A percentile compares a stretch with the other conserved stretches of the same genome.
phyloP scores from a whole-genome alignment of 2,797 vertebrate species.

The Poliocrania exsul region DNA sequence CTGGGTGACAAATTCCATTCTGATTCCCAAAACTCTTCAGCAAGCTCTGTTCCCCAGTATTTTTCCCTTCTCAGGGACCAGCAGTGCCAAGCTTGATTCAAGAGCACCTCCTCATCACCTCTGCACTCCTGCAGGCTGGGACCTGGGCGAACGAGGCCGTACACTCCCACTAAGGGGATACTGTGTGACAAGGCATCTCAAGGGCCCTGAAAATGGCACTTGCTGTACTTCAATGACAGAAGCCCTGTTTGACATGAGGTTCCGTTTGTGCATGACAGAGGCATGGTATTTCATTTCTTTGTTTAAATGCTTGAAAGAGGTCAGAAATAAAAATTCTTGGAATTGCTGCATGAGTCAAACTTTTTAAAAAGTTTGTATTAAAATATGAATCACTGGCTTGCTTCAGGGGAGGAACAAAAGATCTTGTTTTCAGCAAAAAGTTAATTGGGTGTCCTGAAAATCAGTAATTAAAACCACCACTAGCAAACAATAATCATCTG shows the following conservation, averaged over 20 bases:
- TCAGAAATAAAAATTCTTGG: background rate
- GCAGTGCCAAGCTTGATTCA: fast-evolving
- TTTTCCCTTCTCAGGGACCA: background rate
- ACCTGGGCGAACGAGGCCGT: fast-evolving
- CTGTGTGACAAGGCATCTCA: background rate
- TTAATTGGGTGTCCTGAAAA: constrained; percentile 20
- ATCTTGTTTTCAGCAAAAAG: constrained; percentile 34
- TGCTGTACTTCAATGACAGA: background rate
- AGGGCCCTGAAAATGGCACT: background rate
- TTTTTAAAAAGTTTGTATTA: background rate
- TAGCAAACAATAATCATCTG: constrained; percentile 31
- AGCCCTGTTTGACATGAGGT: background rate
- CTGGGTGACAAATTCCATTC: background rate
- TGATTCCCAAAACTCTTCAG: background rate
- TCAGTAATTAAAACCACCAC: constrained; percentile 11
- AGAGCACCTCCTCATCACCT: fast-evolving
- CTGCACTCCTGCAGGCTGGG: background rate
- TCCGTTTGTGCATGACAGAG: background rate
- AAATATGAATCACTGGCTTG: constrained; percentile 12
- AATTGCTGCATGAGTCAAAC: background rate
- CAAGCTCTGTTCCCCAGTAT: background rate
- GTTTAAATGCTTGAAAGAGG: background rate
- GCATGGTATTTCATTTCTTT: background rate
- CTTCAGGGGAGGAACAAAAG: background rate
- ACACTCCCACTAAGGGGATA: fast-evolving